phyloP scores from a whole-genome alignment of 2,797 vertebrate species.

The Danio albolineatus region DNA sequence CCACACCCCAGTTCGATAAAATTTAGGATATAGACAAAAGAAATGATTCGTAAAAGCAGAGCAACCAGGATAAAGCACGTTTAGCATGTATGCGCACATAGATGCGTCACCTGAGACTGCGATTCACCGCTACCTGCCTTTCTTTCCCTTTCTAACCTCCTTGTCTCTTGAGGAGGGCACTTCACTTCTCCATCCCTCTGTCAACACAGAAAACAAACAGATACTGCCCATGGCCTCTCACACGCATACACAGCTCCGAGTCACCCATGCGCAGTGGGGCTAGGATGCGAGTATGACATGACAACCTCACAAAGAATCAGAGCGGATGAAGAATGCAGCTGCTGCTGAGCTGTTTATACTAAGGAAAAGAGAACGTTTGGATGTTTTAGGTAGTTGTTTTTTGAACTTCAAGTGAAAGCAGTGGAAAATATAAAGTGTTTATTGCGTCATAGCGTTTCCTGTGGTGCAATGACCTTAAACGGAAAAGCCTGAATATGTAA shows the following conservation, averaged over 20 bases:
- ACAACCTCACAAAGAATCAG: constrained; percentile 11
- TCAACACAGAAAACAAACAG: constrained; percentile 67
- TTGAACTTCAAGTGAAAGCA: too few species aligned
- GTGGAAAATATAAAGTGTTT: not conserved
- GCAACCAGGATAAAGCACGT: not conserved
- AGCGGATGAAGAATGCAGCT: not conserved
- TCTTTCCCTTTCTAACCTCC: constrained; percentile 17
- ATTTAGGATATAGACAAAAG: not conserved
- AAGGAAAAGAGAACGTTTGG: not conserved
- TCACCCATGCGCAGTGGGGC: constrained; percentile 19
- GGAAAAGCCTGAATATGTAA: not conserved
- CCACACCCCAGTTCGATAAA: not conserved
- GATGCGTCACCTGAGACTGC: constrained; percentile 67
- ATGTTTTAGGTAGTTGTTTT: not conserved
- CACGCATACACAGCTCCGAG: constrained; percentile 3
- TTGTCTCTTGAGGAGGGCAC: constrained; percentile 41
- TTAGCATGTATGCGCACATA: constrained; percentile 30
- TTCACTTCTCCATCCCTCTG: constrained; percentile 64
- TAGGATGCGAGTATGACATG: not conserved
- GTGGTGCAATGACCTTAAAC: not conserved
- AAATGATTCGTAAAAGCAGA: not conserved
- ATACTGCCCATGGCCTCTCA: constrained; percentile 58
- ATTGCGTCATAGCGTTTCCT: too few species aligned
- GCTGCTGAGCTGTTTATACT: not conserved
- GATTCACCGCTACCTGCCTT: constrained; percentile 57